These are phyloP conservation scores for Hyposoter dolosus DNA, from an alignment of 2,888 invertebrate genomes.

Conservation along the genomic window DNA sequence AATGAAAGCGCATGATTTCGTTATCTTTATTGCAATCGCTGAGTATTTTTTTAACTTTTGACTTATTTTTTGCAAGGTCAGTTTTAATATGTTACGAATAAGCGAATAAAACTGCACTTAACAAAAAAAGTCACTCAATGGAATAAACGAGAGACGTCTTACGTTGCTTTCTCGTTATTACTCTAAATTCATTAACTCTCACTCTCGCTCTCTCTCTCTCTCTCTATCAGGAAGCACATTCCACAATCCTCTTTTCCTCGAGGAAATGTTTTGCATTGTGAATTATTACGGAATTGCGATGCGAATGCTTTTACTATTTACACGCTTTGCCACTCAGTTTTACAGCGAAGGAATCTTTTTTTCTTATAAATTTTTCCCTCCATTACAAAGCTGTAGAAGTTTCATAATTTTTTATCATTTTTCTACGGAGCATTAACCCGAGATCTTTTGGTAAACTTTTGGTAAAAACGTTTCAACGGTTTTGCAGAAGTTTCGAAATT, in stretches of 20 bases:
- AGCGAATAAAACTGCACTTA: background rate
- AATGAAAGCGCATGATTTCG: conserved; percentile 7
- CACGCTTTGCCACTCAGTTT: background rate
- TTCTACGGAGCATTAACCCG: background rate
- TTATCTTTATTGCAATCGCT: background rate
- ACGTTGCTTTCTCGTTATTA: background rate
- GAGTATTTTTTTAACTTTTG: background rate
- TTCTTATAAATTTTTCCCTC: background rate
- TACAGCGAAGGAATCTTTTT: background rate
- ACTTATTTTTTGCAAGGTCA: background rate
- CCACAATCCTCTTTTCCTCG: background rate
- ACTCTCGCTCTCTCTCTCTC: background rate
- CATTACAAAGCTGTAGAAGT: background rate
- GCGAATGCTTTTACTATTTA: background rate
- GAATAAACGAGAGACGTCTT: background rate
- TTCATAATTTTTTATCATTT: background rate
- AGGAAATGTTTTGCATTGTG: conserved; percentile 1
- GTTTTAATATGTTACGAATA: background rate
- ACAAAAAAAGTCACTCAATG: background rate
- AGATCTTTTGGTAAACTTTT: background rate
- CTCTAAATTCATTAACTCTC: background rate
- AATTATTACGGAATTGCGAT: background rate
- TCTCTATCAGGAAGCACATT: background rate
- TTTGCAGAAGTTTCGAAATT: background rate
- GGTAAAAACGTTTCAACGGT: background rate